A percentile compares a stretch with the other conserved stretches of the same genome.
Evolutionary conservation across 1,140 invertebrate species (phyloP).

Genomic region (Agraylea sexmaculata): DNA sequence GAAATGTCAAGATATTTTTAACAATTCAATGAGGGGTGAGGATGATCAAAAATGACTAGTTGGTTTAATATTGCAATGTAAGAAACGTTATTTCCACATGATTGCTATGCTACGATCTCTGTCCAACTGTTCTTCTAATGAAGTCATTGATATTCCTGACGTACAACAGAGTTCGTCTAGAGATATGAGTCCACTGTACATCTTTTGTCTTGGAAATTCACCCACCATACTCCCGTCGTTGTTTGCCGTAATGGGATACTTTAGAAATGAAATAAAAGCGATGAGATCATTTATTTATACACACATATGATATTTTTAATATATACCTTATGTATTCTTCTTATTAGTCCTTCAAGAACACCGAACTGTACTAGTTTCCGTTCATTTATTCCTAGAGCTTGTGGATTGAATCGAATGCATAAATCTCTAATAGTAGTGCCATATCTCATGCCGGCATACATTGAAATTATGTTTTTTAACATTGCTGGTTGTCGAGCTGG

Average conservation of each 20-base stretch:
- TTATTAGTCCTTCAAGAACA: constrained; percentile 68
- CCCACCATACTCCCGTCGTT: constrained; percentile 24
- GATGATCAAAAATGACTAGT: too few species aligned
- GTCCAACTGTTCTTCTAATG: constrained; percentile 73
- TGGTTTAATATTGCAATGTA: too few species aligned
- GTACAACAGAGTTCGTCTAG: constrained; percentile 79
- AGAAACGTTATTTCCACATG: constrained; percentile 52
- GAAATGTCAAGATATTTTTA: too few species aligned
- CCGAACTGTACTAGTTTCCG: constrained; percentile 78
- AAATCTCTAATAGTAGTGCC: constrained; percentile 74
- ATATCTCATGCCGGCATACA: constrained; percentile 73
- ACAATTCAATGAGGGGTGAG: too few species aligned
- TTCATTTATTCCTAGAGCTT: constrained; percentile 63
- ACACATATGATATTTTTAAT: background rate
- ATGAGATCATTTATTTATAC: constrained; percentile 7
- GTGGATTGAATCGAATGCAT: constrained; percentile 65
- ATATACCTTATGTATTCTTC: constrained; percentile 61
- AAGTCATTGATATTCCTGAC: constrained; percentile 54
- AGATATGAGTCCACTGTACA: constrained; percentile 64
- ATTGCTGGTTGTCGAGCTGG: constrained; percentile 43
- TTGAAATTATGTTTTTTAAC: constrained; percentile 62
- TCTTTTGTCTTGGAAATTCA: constrained; percentile 28
- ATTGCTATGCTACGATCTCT: constrained; percentile 66
- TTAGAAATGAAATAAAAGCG: constrained; percentile 2
- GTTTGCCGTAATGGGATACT: constrained; percentile 43